A percentile compares a stretch with the other conserved stretches of the same genome.
Conservation (phyloP, 2,888 invertebrate species). For the Brassicogethes aeneus region DNA sequence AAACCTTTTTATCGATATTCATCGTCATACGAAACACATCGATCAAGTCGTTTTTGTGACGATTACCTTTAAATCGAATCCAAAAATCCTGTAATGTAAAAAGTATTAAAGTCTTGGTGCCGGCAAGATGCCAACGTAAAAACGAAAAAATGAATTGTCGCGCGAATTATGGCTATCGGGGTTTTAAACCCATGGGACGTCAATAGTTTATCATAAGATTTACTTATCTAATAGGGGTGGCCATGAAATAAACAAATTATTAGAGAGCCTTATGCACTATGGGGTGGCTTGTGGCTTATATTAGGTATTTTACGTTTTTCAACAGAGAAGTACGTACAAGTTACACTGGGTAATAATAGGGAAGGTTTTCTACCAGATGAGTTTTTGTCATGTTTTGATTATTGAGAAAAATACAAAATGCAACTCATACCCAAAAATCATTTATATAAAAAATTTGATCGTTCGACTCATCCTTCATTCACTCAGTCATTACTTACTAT, state of each 20-base stretch:
- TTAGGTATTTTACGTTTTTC: not conserved
- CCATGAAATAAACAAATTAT: constrained; percentile 1
- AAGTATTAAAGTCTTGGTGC: not conserved
- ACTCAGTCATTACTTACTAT: constrained; percentile 25
- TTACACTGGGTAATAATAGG: not conserved
- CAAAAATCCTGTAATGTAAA: no score
- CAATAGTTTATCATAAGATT: not conserved
- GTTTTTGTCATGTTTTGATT: not conserved
- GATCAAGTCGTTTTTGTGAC: no score
- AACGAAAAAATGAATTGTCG: not conserved
- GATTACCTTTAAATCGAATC: no score
- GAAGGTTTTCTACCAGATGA: no score
- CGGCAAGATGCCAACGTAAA: not conserved
- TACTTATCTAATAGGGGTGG: not conserved
- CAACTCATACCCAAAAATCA: not conserved
- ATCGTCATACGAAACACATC: no score
- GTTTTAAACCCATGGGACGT: not conserved
- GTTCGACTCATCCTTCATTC: constrained; percentile 19
- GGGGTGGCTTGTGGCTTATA: not conserved
- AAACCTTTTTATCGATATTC: no score
- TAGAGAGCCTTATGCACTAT: constrained; percentile 1
- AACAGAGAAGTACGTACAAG: constrained; percentile 3
- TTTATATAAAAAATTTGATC: constrained; percentile 1
- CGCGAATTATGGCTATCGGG: not conserved
- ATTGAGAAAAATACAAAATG: not conserved